Evolutionary conservation across 2,797 vertebrate genomes (phyloP), one percentile per base, ranked within the genome.

Genomic region (Babyrousa celebensis): DNA sequence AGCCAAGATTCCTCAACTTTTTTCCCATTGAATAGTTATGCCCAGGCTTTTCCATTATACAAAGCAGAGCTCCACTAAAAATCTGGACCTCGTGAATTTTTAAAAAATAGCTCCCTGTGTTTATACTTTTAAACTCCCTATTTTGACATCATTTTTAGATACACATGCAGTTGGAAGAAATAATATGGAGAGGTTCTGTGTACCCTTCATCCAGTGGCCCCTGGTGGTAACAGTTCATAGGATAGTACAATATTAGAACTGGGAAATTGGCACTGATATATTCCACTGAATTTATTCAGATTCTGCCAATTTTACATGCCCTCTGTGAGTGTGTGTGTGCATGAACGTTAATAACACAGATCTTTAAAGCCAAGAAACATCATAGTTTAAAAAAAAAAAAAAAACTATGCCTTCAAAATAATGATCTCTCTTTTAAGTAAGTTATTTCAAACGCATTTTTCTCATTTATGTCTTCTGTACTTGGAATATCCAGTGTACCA

Each of bases 391-490:
- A 89, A 85, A 78, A 67, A 86, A 71, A 43, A 43, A 43, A 48
- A 80, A 43, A 18, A 58, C 32, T 80, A 2, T 60, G 40, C 32
- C 36, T 95, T 80, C 71, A 75, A 77, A 95, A 97, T 82, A 92
- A 63, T 68, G 14, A 15, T 18, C 7, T 91, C 70, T 70, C 58
- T 43, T 74, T 80, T 77, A 87, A 94, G 36, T 70, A 68, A 97
- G 16, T 91, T 20, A 89, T 86, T 95, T 92, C 63, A 12, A 86
- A 96, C 89, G 16, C 15, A 52, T 86, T 85, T 95, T 92, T 91
- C 78, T 95, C 23, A 70, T 58, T 67, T 79, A 2, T 82, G 6
- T 65, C 93, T 79, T 94, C 75, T 70, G 14, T 85, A 27, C 88
- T 79, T 83, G 48, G 54, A 88, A 15, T 21, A 6, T 32, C 63